Conservation (phyloP, 2,888 invertebrate species). For the Anaspis maculata region DNA sequence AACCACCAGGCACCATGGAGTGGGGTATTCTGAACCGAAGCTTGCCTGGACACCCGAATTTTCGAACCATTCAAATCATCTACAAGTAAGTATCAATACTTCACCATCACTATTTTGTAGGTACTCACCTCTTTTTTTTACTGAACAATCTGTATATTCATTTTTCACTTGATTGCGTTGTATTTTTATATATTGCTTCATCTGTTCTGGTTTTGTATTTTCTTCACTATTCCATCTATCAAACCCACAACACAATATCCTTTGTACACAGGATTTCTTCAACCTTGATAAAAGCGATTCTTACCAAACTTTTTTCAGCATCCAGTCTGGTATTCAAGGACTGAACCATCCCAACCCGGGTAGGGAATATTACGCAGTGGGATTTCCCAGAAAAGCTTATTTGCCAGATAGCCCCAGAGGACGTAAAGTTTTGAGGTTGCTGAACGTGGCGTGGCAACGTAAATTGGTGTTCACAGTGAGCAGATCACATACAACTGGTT, state of each 20-base stretch:
- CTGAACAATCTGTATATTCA: not conserved
- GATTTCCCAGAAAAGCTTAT: slow-evolving; percentile 75
- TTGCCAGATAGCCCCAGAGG: slow-evolving; percentile 79
- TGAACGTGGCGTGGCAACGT: slow-evolving; percentile 77
- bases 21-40: slow-evolving; percentile 64
- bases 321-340: slow-evolving; percentile 78
- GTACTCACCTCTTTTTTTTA: not conserved
- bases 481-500: slow-evolving; percentile 81
- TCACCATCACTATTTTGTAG: not conserved
- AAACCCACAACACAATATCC: not conserved
- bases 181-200: too few relatives aligned
- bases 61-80: slow-evolving; percentile 71
- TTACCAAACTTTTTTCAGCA: slow-evolving; percentile 46
- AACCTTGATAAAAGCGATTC: slow-evolving; percentile 1
- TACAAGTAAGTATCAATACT: slow-evolving; percentile 62
- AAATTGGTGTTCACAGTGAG: slow-evolving; percentile 79
- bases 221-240: too few relatives aligned
- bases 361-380: slow-evolving; percentile 79
- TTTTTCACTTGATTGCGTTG: too few relatives aligned
- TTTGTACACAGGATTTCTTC: not conserved
- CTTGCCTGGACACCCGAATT: slow-evolving; percentile 60
- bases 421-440: slow-evolving; percentile 62
- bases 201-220: too few relatives aligned
- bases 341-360: slow-evolving; percentile 73
- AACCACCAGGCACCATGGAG: slow-evolving; percentile 76